Percentiles rank a stretch among this genome's conserved stretches.
phyloP scores from a whole-genome alignment of 2,113 vertebrate species.

The Gambusia holbrooki region DNA sequence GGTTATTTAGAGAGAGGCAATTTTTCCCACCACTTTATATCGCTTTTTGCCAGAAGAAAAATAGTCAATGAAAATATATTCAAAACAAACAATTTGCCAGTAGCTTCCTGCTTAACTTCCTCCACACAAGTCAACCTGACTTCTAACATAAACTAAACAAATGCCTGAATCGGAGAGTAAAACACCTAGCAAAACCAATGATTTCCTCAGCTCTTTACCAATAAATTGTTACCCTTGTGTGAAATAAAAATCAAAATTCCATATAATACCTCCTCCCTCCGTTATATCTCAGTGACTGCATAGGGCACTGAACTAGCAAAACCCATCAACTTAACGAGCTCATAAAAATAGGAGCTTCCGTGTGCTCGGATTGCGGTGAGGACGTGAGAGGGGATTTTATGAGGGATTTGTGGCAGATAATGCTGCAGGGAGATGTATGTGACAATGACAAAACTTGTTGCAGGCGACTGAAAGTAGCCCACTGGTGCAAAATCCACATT shows the following conservation, averaged over 20 bases:
- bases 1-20: too few relatives aligned
- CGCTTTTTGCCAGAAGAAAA: background rate
- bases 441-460: conserved; percentile 11
- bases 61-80: background rate
- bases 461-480: background rate
- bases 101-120: background rate
- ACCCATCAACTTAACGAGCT: conserved; percentile 47
- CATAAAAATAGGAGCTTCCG: conserved; percentile 43
- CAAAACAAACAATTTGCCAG: background rate
- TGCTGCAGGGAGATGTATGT: conserved; percentile 15
- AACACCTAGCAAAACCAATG: background rate
- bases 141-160: background rate
- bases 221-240: conserved; percentile 20
- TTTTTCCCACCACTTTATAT: background rate
- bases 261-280: background rate
- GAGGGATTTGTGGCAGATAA: conserved; percentile 19
- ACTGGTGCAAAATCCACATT: conserved; percentile 3
- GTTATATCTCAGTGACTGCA: conserved; percentile 2
- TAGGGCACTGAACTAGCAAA: conserved; percentile 14
- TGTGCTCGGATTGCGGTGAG: conserved; percentile 28
- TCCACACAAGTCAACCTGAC: background rate
- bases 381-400: conserved; percentile 31
- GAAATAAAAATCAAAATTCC: conserved; percentile 24
- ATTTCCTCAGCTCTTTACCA: background rate
- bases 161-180: conserved; percentile 15